These are phyloP conservation scores for Callopanchax toddi DNA, from an alignment of 2,113 vertebrate species.

Conservation along the genomic window DNA sequence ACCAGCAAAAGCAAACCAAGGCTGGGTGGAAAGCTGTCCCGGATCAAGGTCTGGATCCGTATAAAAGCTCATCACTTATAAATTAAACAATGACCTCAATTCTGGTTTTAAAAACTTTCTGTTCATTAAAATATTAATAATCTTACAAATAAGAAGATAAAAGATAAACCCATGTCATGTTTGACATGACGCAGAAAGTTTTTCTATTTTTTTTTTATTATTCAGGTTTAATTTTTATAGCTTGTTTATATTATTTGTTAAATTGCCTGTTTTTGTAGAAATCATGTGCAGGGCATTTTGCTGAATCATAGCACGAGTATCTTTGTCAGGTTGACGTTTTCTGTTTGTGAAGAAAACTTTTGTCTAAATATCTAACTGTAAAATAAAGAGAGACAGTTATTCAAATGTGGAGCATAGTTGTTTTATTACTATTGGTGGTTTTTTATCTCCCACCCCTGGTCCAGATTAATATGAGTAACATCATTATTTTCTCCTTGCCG, in stretches of 20 bases:
- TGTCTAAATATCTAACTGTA: slow-evolving; percentile 46
- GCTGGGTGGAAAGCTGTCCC: too few species aligned
- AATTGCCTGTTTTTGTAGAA: slow-evolving; percentile 4
- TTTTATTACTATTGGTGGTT: neutral
- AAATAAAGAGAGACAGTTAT: slow-evolving; percentile 45
- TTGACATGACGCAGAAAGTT: too few species aligned
- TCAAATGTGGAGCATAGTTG: neutral
- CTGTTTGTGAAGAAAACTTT: slow-evolving; percentile 20
- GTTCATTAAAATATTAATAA: too few species aligned
- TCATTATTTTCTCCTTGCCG: too few species aligned
- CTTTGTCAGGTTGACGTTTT: slow-evolving; percentile 7
- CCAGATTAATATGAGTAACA: too few species aligned
- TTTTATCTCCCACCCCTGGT: too few species aligned
- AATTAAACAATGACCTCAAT: too few species aligned
- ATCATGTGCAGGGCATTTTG: neutral
- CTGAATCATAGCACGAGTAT: neutral
- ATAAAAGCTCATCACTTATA: too few species aligned
- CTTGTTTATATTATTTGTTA: neutral
- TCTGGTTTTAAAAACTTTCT: too few species aligned
- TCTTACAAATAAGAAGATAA: too few species aligned
- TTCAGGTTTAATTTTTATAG: neutral
- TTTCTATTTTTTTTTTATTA: neutral
- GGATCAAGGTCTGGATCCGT: too few species aligned
- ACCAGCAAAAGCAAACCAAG: neutral
- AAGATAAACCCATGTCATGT: too few species aligned